Evolutionary conservation across 2,113 vertebrate species (phyloP).

Genomic region (Serinus canaria): DNA sequence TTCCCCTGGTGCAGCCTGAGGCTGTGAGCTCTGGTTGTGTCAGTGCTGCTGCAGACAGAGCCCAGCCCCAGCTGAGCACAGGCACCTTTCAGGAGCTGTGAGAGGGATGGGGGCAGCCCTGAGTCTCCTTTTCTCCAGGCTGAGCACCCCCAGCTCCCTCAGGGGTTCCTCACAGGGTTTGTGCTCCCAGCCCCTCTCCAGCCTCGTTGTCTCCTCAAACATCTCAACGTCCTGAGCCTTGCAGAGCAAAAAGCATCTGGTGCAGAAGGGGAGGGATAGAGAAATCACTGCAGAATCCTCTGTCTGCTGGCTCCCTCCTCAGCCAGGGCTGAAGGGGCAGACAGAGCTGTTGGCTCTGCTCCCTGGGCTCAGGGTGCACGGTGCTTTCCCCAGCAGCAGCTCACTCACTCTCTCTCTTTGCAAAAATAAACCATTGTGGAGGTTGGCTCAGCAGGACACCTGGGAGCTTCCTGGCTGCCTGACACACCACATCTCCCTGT

Average conservation of each 20-base stretch:
- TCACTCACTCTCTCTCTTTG: neutral
- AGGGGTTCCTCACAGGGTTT: too few species aligned
- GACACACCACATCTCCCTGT: neutral
- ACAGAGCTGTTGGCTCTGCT: neutral
- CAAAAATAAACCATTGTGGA: neutral
- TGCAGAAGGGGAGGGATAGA: neutral
- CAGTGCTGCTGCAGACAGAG: too few species aligned
- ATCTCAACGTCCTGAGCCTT: too few species aligned
- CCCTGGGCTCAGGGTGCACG: fast-evolving
- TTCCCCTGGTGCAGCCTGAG: too few species aligned
- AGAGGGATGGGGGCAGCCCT: too few species aligned
- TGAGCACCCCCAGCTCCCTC: too few species aligned
- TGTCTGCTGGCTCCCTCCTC: neutral
- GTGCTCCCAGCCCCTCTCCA: too few species aligned
- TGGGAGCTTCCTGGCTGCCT: neutral
- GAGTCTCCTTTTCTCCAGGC: too few species aligned
- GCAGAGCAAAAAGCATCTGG: neutral
- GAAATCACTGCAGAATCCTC: neutral
- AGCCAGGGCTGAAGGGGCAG: neutral
- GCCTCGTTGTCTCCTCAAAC: neutral
- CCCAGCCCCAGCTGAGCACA: too few species aligned
- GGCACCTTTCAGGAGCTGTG: too few species aligned
- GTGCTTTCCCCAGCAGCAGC: neutral
- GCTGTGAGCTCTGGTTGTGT: too few species aligned
- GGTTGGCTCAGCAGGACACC: neutral